Percentiles rank a stretch among this genome's conserved stretches.
phyloP scores from a whole-genome alignment of 2,888 invertebrate species.

The Mamestra brassicae region DNA sequence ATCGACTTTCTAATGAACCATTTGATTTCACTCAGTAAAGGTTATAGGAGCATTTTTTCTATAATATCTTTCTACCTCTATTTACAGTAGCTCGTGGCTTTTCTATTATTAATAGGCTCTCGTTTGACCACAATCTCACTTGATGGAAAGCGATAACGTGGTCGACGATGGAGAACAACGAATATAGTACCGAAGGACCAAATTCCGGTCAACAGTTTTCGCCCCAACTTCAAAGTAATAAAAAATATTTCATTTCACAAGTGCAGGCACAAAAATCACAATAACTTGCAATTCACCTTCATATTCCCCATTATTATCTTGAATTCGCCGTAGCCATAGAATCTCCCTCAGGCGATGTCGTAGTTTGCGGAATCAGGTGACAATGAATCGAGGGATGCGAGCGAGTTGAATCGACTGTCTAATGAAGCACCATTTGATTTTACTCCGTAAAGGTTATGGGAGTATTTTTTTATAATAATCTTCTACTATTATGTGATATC shows the following conservation, averaged over 20 bases:
- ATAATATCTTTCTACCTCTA: neutral
- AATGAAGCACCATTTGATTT: constrained; percentile 67
- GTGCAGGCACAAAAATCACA: constrained; percentile 23
- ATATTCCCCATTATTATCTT: constrained; percentile 49
- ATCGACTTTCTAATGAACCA: constrained; percentile 64
- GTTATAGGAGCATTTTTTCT: constrained; percentile 21
- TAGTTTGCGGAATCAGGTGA: constrained; percentile 63
- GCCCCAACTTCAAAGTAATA: neutral
- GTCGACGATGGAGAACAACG: too few species aligned
- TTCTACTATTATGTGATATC: neutral
- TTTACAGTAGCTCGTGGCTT: too few species aligned
- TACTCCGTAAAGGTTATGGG: constrained; percentile 30
- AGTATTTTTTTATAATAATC: constrained; percentile 8
- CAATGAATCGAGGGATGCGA: constrained; percentile 58
- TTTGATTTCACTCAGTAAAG: constrained; percentile 57
- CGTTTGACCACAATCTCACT: too few species aligned
- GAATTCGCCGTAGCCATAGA: constrained; percentile 46
- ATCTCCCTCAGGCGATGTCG: constrained; percentile 47
- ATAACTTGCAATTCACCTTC: constrained; percentile 35
- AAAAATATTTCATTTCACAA: constrained; percentile 13
- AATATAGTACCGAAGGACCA: too few species aligned
- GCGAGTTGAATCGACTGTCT: constrained; percentile 59
- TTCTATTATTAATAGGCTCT: too few species aligned
- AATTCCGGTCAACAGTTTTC: neutral
- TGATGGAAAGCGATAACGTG: too few species aligned